Conservation (phyloP, 1,140 invertebrate genomes). For the Nixonia krombeini region DNA sequence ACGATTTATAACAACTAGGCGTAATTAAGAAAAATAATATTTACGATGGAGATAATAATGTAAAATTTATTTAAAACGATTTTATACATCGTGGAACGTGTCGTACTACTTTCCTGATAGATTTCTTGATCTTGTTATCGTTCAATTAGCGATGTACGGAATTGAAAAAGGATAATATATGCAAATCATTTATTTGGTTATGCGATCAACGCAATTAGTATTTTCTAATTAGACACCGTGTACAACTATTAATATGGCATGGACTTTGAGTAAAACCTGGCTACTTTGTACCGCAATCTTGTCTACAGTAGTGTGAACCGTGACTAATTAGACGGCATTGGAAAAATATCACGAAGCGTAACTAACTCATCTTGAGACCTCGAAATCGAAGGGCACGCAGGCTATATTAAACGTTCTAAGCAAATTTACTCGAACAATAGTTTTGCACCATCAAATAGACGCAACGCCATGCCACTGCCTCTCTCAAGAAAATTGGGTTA, state of each 20-base stretch:
- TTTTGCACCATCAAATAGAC: neutral
- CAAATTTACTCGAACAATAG: conserved; percentile 19
- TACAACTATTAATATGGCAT: conserved; percentile 2
- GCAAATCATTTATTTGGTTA: conserved; percentile 30
- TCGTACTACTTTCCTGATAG: too few species aligned
- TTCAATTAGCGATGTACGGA: neutral
- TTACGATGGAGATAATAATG: too few species aligned
- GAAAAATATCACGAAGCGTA: conserved; percentile 44
- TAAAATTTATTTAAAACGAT: too few species aligned
- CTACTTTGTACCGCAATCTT: conserved; percentile 37
- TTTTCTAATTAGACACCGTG: conserved; percentile 34
- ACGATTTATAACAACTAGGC: too few species aligned
- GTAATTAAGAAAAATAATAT: too few species aligned
- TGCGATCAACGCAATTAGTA: conserved; percentile 42
- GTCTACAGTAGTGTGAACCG: conserved; percentile 38
- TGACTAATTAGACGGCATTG: conserved; percentile 54
- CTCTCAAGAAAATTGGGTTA: too few species aligned
- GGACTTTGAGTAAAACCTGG: conserved; percentile 46
- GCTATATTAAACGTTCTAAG: conserved; percentile 23
- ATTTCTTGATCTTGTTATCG: too few species aligned
- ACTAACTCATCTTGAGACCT: conserved; percentile 41
- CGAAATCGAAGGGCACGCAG: conserved; percentile 28
- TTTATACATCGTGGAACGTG: too few species aligned
- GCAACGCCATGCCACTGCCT: too few species aligned
- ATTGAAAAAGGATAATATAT: conserved; percentile 11